Percentiles rank a stretch among this genome's conserved stretches.
These are phyloP conservation scores for Sylvia borin DNA, from an alignment of 2,797 vertebrate species.

Conservation along the genomic window DNA sequence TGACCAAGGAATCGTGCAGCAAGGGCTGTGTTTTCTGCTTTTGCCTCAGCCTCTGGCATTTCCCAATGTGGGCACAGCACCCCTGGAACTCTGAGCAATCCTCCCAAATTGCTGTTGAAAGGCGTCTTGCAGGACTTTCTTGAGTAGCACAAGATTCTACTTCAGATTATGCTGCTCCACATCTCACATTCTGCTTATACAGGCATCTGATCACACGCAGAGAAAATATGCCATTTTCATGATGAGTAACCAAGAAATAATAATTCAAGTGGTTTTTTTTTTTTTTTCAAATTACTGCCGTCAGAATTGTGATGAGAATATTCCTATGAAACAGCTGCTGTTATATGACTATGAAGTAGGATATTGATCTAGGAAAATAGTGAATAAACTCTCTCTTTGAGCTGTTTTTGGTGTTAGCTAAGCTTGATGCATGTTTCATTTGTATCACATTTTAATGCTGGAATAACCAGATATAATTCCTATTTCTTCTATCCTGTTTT, in stretches of 20 bases:
- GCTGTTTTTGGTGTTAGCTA: background rate
- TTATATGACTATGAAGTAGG: background rate
- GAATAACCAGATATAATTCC: background rate
- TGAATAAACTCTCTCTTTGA: background rate
- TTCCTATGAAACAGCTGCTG: conserved; percentile 16
- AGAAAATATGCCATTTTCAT: background rate
- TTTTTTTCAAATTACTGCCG: background rate
- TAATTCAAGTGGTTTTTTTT: conserved; percentile 21
- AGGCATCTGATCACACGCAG: background rate
- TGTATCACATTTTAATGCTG: background rate
- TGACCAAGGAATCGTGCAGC: background rate
- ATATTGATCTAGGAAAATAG: conserved; percentile 25
- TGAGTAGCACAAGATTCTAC: background rate
- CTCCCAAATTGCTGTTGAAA: background rate
- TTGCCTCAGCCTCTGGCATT: background rate
- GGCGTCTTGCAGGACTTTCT: background rate
- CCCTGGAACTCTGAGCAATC: background rate
- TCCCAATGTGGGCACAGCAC: background rate
- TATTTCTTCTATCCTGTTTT: background rate
- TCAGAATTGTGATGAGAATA: conserved; percentile 32
- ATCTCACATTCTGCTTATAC: background rate
- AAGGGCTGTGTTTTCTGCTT: background rate
- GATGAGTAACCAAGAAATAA: conserved; percentile 18
- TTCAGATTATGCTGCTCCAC: background rate
- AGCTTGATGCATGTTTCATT: background rate